Evolutionary conservation across 2,113 vertebrate species (phyloP).

Genomic region (Otis tarda): DNA sequence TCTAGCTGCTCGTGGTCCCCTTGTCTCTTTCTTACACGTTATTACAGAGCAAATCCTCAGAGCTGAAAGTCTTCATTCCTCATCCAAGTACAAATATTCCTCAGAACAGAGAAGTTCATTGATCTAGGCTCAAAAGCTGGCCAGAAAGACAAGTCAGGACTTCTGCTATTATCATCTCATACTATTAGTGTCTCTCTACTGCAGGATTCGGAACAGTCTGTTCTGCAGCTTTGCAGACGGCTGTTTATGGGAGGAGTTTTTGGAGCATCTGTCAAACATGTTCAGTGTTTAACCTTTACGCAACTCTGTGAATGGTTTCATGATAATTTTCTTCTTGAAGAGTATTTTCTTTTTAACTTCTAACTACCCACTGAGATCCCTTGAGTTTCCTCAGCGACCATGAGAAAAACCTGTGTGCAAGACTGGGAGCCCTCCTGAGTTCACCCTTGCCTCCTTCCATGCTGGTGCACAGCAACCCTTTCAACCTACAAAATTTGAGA

Average conservation of each 20-base stretch:
- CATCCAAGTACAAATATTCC: neutral
- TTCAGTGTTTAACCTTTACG: slow-evolving; percentile 37
- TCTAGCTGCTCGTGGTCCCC: neutral
- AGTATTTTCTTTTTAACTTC: slow-evolving; percentile 15
- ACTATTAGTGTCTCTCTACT: neutral
- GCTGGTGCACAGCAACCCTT: neutral
- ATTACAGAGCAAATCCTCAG: neutral
- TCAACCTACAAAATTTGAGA: slow-evolving; percentile 14
- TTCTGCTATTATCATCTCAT: neutral
- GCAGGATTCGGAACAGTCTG: neutral
- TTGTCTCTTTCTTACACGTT: neutral
- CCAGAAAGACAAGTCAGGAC: slow-evolving; percentile 10
- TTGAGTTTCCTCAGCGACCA: neutral
- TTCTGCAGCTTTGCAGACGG: slow-evolving; percentile 12
- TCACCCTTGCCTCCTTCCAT: neutral
- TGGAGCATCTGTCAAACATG: slow-evolving; percentile 30
- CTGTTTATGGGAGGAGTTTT: slow-evolving; percentile 10
- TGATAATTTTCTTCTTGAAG: neutral
- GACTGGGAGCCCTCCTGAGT: neutral
- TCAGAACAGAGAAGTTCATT: neutral
- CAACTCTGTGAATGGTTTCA: neutral
- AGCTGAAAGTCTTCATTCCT: neutral
- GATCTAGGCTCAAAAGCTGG: slow-evolving; percentile 1
- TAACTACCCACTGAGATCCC: neutral
- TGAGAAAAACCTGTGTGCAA: neutral